Evolutionary conservation across 2,888 invertebrate species (phyloP).

Genomic region (Pachycephus smyrnensis): DNA sequence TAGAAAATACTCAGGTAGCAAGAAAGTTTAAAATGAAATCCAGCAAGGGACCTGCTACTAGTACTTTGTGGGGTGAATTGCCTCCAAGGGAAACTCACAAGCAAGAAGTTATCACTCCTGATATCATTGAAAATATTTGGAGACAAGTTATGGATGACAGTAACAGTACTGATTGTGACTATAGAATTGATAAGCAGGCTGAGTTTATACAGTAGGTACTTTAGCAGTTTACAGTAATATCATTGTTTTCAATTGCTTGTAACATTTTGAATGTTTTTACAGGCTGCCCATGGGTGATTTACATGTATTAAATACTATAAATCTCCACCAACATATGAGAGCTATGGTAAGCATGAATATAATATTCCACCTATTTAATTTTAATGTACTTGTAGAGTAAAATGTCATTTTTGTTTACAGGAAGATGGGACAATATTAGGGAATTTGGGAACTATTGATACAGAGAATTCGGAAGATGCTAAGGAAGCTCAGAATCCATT

Average conservation of each 20-base stretch:
- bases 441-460: constrained; percentile 51
- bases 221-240: neutral
- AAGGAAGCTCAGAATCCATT: constrained; percentile 39
- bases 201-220: constrained; percentile 57
- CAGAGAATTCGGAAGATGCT: constrained; percentile 27
- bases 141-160: constrained; percentile 62
- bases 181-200: constrained; percentile 53
- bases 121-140: constrained; percentile 65
- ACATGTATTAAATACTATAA: constrained; percentile 60
- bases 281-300: constrained; percentile 59
- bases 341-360: constrained; percentile 49
- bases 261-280: constrained; percentile 14
- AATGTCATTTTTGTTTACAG: constrained; percentile 35
- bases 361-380: neutral
- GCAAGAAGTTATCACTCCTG: constrained; percentile 63
- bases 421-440: constrained; percentile 55
- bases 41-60: constrained; percentile 43
- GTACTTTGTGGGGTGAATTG: constrained; percentile 60
- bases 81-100: constrained; percentile 58
- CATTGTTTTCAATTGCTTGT: constrained; percentile 10
- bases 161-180: constrained; percentile 56
- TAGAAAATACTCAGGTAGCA: neutral
- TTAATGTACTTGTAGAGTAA: constrained; percentile 1
- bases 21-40: constrained; percentile 52
- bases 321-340: constrained; percentile 56